These are phyloP conservation scores for Zoanthus solanderi DNA, from an alignment of 92 coral and sea anemone genomes.

Conservation along the genomic window DNA sequence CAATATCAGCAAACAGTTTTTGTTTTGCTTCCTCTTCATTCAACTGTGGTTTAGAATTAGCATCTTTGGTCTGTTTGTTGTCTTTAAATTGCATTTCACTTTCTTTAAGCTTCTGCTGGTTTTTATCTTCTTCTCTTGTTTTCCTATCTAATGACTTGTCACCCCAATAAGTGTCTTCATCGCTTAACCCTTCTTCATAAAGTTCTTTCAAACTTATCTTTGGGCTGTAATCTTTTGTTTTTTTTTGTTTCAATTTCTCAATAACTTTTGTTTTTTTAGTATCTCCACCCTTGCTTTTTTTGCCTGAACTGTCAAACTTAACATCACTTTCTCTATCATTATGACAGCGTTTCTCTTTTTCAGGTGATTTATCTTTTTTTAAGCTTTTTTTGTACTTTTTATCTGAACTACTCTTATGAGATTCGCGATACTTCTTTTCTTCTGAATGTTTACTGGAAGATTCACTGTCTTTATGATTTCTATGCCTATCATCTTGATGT, in stretches of 20 bases:
- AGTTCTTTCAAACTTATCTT: conserved; percentile 11
- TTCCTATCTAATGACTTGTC: neutral
- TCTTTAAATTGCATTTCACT: neutral
- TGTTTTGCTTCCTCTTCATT: neutral
- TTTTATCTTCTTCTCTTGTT: neutral
- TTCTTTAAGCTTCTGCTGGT: neutral
- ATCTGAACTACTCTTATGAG: conserved; percentile 12
- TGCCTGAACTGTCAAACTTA: neutral
- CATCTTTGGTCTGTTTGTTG: neutral
- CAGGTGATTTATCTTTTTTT: conserved; percentile 18
- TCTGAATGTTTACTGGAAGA: conserved; percentile 1
- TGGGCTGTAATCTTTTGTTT: neutral
- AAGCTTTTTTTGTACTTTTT: neutral
- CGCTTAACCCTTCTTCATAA: neutral
- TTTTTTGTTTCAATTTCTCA: neutral
- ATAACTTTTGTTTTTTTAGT: neutral
- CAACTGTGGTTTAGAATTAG: neutral
- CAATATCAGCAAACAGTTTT: conserved; percentile 23
- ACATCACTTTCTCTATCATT: neutral
- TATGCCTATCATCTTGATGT: conserved; percentile 9
- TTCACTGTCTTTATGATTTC: conserved; percentile 7
- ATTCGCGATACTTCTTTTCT: conserved; percentile 23
- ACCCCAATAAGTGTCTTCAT: neutral
- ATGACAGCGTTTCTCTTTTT: neutral
- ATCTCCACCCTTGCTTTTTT: neutral